A percentile compares a stretch with the other conserved stretches of the same genome.
These are phyloP conservation scores for Euplagia quadripunctaria DNA, from an alignment of 2,888 invertebrate species.

Conservation along the genomic window DNA sequence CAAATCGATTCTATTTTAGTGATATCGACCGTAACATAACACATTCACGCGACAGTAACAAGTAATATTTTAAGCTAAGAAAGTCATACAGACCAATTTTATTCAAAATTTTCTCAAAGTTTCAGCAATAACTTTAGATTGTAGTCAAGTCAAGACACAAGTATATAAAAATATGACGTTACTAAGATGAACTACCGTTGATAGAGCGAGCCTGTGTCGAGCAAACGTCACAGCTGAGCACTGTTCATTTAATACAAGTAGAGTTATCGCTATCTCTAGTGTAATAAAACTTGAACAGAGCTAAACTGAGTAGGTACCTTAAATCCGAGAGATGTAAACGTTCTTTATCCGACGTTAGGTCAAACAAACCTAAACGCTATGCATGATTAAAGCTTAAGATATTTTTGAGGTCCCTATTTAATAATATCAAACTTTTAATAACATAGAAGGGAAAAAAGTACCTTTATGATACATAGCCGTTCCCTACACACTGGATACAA, in stretches of 20 bases:
- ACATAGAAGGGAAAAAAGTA: too few relatives aligned
- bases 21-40: too few relatives aligned
- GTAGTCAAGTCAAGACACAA: background rate
- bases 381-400: background rate
- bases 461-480: too few relatives aligned
- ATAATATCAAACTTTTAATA: background rate
- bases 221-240: background rate
- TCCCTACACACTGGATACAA: too few relatives aligned
- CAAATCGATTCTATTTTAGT: too few relatives aligned
- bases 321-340: background rate
- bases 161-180: background rate
- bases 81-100: too few relatives aligned
- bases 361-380: background rate
- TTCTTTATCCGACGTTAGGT: background rate
- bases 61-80: too few relatives aligned
- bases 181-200: background rate
- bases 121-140: background rate
- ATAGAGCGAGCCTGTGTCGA: background rate
- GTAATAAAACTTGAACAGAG: constrained; percentile 4
- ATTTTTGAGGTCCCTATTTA: background rate
- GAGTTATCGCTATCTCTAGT: background rate
- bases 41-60: too few relatives aligned
- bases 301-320: background rate
- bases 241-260: constrained; percentile 2
- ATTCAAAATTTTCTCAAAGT: background rate